Evolutionary conservation across 1,140 invertebrate species (phyloP), one percentile per base, ranked within the genome.

Genomic region (Lepidotrigona ventralis): DNA sequence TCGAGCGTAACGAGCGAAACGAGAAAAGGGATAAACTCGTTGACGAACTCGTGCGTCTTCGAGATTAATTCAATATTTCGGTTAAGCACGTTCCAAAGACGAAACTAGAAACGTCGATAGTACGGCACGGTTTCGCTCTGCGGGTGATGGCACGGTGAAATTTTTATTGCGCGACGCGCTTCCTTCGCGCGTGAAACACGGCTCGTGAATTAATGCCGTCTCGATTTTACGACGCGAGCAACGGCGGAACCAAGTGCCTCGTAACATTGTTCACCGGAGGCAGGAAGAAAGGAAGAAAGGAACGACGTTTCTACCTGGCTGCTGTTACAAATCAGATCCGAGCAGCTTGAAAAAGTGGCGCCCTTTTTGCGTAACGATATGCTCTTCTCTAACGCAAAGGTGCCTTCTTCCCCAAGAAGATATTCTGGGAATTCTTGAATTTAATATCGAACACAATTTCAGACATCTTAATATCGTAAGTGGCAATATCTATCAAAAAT

Each of bases 181-280:
- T 29, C 19, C 53, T 66, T n/a, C 33, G 15, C 9, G 51, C 9
- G 51, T 51, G 17, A 33, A 3, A 33, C 69, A 71, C 23, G 2
- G 5, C 51, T 58, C 54, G 54, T 54, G 21, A 71, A 71, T 56
- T 72, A 26, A 71, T 29, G 53, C 26, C 58, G 23, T 19, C 54
- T 51, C 19, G n/a, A 58, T 26, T 79, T 79, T 71, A 79, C n/a
- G 53, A 46, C 46, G 39, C 54, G n/a, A 12, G 8, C 46, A 53
- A 77, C 21, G 15, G 26, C 11, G 1, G 39, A 11, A 21, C 46
- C 60, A 19, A 66, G 46, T 53, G 33, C 53, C 58, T 51, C 23
- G 71, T 56, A 73, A 73, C 14, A 23, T 26, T 63, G 8, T 39
- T 39, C 17, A 26, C 51, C 2, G 23, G 23, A 46, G 14, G 11